Base-by-base conservation (phyloP, 2,888 invertebrate genomes). In the Punctoribates punctum region DNA sequence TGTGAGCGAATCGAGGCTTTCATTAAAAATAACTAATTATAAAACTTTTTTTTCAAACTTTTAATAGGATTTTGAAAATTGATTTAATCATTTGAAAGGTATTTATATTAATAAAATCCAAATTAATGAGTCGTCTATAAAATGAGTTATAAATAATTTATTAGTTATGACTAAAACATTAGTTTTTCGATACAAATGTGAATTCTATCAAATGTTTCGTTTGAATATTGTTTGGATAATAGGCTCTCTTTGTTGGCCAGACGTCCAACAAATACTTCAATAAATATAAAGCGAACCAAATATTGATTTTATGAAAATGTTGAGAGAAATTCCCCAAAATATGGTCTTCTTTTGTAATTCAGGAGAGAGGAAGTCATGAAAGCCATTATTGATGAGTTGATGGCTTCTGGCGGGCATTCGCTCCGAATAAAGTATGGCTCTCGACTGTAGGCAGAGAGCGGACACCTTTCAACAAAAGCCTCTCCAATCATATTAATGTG, bases 321-420 rank as follows among this genome's bases (percentile, higher is more conserved):
- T 54, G 54, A 20, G 54, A 54, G 20, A 54, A 54, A 11, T 54
- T 54, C 54, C 8, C 54, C 20, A 17, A 54, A 54, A 54, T 54
- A 20, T 20, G 54, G 54, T 54, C 54, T 54, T n/a, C 17, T 54
- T 11, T 46, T 46, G 46, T 15, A 15, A 54, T 54, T 8, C n/a
- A 8, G 6, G 5, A 54, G 6, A 54, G 8, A 54, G 8, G 54
- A 54, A 54, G 54, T 54, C 54, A 20, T 20, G 54, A 54, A 54
- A n/a, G 54, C 54, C n/a, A 54, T 54, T 54, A 54, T 54, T 54
- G 54, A 54, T 54, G 54, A 54, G 17, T 54, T 54, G 54, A 54
- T 54, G 54, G 11, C 54, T n/a, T 17, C 13, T 5, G 5, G 54
- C 17, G 11, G n/a, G 54, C 54, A 54, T 17, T 54, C 17, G 54